Base-by-base conservation (phyloP, 1,140 invertebrate genomes). In the Meloidogyne hapla region DNA sequence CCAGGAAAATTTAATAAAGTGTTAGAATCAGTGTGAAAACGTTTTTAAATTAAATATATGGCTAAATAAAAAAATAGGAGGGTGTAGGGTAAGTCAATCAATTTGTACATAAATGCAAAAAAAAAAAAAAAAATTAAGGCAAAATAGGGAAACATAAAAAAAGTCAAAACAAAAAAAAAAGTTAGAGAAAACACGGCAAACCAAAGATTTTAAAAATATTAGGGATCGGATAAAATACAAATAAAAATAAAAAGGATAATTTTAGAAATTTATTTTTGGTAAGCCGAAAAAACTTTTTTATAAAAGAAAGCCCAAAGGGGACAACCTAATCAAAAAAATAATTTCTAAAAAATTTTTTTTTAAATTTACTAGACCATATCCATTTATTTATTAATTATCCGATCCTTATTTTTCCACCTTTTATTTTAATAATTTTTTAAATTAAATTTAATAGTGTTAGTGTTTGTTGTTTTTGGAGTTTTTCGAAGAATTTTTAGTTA, bases 51-150 rank as follows among this genome's bases (percentile, higher is more conserved):
- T 1, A 56, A 56, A 56, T 4, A n/a, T 56, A 56, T 56, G 48
- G 48, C 48, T n/a, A 9, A n/a, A 6, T 56, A n/a, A 56, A 56
- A 18, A 42, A 33, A 2, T 33, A 42, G 40, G 9, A 42, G 40
- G 40, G 40, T 42, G 40, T 13, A 6, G 15, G 13, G 15, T 48
- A 45, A 45, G 8, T n/a, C 18, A 56, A 48, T 48, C 9, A 5
- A 15, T n/a, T 13, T n/a, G 45, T 48, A 4, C 2, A 18, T 18
- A 48, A 6, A 56, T 56, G 48, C 48, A 56, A n/a, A 56, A 56
- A 56, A n/a, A 56, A n/a, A 56, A 56, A 56, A n/a, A 18, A 56
- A 56, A 56, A n/a, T 56, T n/a, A 56, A 56, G 48, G 48, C 48
- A 56, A 56, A 56, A 56, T 33, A 33, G 33, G 33, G 33, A 33